A percentile compares a stretch with the other conserved stretches of the same genome.
phyloP scores from a whole-genome alignment of 2,888 invertebrate genomes.

The Parnassius mnemosyne region DNA sequence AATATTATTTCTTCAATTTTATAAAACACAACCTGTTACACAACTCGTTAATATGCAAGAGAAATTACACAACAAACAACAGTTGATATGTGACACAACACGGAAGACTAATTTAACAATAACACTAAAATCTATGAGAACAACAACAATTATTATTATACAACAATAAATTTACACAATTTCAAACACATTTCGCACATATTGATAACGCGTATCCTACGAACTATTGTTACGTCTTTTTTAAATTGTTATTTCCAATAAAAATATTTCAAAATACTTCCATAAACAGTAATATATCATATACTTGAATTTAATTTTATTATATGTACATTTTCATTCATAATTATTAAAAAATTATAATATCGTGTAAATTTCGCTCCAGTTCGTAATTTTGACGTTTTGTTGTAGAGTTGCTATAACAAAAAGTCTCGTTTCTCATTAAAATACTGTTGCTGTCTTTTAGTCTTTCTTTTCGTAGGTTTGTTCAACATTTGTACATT shows the following conservation, averaged over 20 bases:
- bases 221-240: conserved; percentile 10
- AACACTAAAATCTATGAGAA: conserved; percentile 33
- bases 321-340: conserved; percentile 64
- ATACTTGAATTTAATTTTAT: conserved; percentile 28
- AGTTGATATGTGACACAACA: conserved; percentile 39
- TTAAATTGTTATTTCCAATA: conserved; percentile 1
- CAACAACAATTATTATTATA: conserved; percentile 39
- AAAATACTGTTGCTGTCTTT: background rate
- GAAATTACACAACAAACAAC: conserved; percentile 32
- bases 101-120: conserved; percentile 47
- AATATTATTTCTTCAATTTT: conserved; percentile 61
- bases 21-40: conserved; percentile 60
- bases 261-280: conserved; percentile 15
- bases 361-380: conserved; percentile 65
- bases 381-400: conserved; percentile 66
- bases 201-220: conserved; percentile 24
- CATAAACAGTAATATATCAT: conserved; percentile 1
- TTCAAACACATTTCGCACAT: conserved; percentile 20
- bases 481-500: no score
- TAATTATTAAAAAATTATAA: conserved; percentile 54
- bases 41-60: conserved; percentile 34
- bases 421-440: conserved; percentile 2
- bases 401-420: conserved; percentile 46
- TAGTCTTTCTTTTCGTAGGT: background rate
- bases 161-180: conserved; percentile 9